These are phyloP conservation scores for Colinus virginianus DNA, from an alignment of 2,113 vertebrate species.

Conservation along the genomic window DNA sequence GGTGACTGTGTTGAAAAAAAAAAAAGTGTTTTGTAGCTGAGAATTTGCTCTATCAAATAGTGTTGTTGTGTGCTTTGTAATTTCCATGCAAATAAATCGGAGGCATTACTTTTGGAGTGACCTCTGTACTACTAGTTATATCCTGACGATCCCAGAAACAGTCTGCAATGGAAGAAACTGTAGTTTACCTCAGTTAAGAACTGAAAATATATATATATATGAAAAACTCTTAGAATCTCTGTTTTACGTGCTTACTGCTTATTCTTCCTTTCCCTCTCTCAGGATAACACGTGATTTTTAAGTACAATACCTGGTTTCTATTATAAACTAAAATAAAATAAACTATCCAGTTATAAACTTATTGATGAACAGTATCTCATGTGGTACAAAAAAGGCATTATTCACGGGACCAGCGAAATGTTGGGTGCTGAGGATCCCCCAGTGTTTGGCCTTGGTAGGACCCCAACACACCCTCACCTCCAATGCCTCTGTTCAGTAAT, in stretches of 20 bases:
- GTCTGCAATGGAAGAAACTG: neutral
- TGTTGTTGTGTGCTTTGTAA: too few species aligned
- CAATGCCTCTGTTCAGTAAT: fast-evolving
- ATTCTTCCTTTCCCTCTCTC: neutral
- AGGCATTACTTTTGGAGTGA: too few species aligned
- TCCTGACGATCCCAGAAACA: neutral
- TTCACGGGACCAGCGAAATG: fast-evolving
- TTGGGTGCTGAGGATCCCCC: neutral
- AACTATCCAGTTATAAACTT: too few species aligned
- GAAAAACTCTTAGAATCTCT: neutral
- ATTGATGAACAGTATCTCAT: neutral
- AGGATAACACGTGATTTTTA: neutral
- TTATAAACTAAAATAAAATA: neutral
- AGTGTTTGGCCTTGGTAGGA: fast-evolving
- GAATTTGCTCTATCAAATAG: too few species aligned
- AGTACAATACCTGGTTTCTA: neutral
- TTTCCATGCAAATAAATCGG: too few species aligned
- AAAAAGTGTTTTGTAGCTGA: too few species aligned
- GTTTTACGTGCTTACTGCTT: neutral
- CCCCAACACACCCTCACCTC: fast-evolving
- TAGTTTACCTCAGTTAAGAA: neutral
- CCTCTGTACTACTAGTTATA: neutral
- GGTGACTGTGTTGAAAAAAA: too few species aligned
- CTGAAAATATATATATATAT: neutral
- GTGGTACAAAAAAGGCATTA: too few species aligned